Evolutionary conservation across 2,113 vertebrate species (phyloP).

Genomic region (Mesembrinibis cayennensis): DNA sequence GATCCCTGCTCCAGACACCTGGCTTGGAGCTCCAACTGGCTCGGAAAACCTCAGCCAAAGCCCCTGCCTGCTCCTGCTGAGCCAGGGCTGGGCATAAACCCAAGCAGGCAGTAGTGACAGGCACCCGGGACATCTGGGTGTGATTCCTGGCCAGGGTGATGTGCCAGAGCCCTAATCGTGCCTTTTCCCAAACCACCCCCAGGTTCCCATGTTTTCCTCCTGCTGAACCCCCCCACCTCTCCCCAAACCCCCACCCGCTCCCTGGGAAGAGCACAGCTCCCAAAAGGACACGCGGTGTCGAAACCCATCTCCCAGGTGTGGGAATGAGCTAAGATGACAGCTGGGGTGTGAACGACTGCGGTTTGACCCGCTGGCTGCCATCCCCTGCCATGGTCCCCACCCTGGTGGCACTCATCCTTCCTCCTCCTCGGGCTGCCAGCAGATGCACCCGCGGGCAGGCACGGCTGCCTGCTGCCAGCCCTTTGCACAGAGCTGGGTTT

Average conservation of each 20-base stretch:
- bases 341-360: accelerated
- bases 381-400: not conserved
- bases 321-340: not conserved
- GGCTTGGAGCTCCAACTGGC: not conserved
- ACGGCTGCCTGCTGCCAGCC: not conserved
- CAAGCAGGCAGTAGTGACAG: not conserved
- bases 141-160: not conserved
- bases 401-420: not conserved
- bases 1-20: not conserved
- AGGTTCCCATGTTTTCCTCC: not conserved
- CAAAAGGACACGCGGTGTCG: accelerated
- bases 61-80: accelerated
- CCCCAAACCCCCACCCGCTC: accelerated
- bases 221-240: not conserved
- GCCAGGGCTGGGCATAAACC: not conserved
- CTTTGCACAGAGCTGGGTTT: not conserved
- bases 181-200: not conserved
- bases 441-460: not conserved
- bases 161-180: not conserved
- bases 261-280: not conserved
- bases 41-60: not conserved
- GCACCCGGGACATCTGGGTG: not conserved
- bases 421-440: not conserved
- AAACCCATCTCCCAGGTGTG: not conserved
- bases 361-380: not conserved